These are phyloP conservation scores for Leptinotarsa peninsularis DNA, from an alignment of 2,888 invertebrate species.

Conservation along the genomic window DNA sequence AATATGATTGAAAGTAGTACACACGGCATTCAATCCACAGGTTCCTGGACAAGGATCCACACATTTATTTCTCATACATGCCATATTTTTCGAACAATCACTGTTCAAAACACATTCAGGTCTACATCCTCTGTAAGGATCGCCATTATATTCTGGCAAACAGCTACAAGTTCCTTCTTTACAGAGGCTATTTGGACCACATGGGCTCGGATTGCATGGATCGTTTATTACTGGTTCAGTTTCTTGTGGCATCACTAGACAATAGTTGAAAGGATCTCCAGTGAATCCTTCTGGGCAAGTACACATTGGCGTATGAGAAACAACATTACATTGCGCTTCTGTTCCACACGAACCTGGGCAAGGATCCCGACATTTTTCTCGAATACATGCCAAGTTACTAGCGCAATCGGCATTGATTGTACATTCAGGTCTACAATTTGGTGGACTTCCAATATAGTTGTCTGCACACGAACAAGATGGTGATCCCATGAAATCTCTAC, in stretches of 20 bases:
- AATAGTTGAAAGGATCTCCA: slow-evolving; percentile 83
- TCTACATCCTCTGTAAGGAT: slow-evolving; percentile 80
- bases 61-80: slow-evolving; percentile 82
- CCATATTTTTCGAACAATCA: slow-evolving; percentile 77
- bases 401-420: slow-evolving; percentile 80
- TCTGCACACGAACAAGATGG: slow-evolving; percentile 81
- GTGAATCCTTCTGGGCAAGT: slow-evolving; percentile 77
- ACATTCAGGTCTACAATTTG: slow-evolving; percentile 84
- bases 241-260: slow-evolving; percentile 70
- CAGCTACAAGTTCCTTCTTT: slow-evolving; percentile 77
- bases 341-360: slow-evolving; percentile 83
- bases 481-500: slow-evolving; percentile 73
- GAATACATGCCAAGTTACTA: slow-evolving; percentile 78
- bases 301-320: slow-evolving; percentile 83
- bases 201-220: slow-evolving; percentile 82
- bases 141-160: slow-evolving; percentile 77
- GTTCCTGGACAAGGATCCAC: slow-evolving; percentile 79
- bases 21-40: slow-evolving; percentile 72
- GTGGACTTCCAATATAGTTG: slow-evolving; percentile 79
- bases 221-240: slow-evolving; percentile 66
- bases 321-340: slow-evolving; percentile 78
- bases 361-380: slow-evolving; percentile 80
- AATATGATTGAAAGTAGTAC: slow-evolving; percentile 74
- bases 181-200: slow-evolving; percentile 76
- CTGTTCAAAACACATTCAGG: slow-evolving; percentile 84